A percentile compares a stretch with the other conserved stretches of the same genome.
These are phyloP conservation scores for Danio jaintianensis DNA, from an alignment of 2,797 vertebrate species.

Conservation along the genomic window DNA sequence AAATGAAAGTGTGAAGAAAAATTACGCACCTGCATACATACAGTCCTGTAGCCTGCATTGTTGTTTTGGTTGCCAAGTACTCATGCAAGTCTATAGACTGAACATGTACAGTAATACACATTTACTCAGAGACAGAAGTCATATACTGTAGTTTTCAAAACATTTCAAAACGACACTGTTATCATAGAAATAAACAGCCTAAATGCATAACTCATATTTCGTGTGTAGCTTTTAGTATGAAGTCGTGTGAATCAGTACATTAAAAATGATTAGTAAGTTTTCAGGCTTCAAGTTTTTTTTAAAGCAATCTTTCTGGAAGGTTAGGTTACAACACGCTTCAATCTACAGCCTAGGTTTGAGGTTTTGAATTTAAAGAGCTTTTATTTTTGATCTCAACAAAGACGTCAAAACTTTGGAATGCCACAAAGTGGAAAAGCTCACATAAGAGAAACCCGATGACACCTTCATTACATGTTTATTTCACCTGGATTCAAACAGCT, in stretches of 20 bases:
- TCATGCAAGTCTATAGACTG: too few species aligned
- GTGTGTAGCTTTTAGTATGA: too few species aligned
- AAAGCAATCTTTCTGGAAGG: background rate
- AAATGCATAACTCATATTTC: too few species aligned
- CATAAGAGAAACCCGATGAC: constrained; percentile 4
- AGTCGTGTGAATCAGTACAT: background rate
- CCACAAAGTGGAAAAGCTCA: constrained; percentile 9
- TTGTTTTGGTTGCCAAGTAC: too few species aligned
- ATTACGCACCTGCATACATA: too few species aligned
- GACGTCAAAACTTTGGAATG: constrained; percentile 12
- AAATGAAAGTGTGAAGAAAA: too few species aligned
- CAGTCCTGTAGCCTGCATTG: too few species aligned
- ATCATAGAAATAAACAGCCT: too few species aligned
- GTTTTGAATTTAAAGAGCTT: constrained; percentile 1
- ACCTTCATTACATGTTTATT: constrained; percentile 8
- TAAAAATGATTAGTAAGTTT: background rate
- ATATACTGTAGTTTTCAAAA: too few species aligned
- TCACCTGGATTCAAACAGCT: background rate
- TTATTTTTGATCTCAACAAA: constrained; percentile 18
- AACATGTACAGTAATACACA: too few species aligned
- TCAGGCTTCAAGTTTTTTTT: background rate
- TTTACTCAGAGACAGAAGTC: too few species aligned
- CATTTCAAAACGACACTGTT: too few species aligned
- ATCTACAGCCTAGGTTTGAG: constrained; percentile 8
- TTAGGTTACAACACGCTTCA: constrained; percentile 13